Conservation (phyloP, 1,140 invertebrate species). For the Eciton burchellii region DNA sequence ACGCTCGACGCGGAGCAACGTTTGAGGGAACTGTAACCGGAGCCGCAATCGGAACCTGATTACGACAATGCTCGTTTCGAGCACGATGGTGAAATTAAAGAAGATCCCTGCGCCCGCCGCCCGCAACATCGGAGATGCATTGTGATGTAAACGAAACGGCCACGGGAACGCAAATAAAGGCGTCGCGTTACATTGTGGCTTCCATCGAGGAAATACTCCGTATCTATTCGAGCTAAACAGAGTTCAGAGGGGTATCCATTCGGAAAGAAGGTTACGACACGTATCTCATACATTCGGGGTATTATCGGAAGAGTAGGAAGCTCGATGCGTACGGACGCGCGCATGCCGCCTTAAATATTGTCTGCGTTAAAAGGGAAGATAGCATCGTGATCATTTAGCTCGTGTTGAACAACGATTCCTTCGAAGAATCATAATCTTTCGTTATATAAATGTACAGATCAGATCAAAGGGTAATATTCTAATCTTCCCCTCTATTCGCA, state of each 20-base stretch:
- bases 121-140: slow-evolving; percentile 15
- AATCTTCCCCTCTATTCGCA: not conserved
- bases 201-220: slow-evolving; percentile 11
- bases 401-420: not conserved
- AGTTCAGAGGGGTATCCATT: not conserved
- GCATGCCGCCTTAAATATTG: too few species aligned
- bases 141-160: slow-evolving; percentile 43
- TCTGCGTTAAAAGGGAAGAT: not conserved
- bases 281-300: not conserved
- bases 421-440: too few species aligned
- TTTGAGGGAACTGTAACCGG: slow-evolving; percentile 40
- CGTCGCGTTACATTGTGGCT: slow-evolving; percentile 5
- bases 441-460: not conserved
- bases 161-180: not conserved
- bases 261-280: not conserved
- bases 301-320: not conserved
- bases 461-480: slow-evolving; percentile 6
- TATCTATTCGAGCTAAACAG: not conserved
- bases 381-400: not conserved
- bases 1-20: slow-evolving; percentile 39
- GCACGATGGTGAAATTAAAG: slow-evolving; percentile 45
- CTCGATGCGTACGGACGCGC: not conserved
- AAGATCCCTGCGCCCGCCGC: slow-evolving; percentile 15
- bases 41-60: slow-evolving; percentile 49
- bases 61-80: slow-evolving; percentile 15